A percentile compares a stretch with the other conserved stretches of the same genome.
These are phyloP conservation scores for Synodontis membranacea DNA, from an alignment of 2,113 vertebrate species.

Conservation along the genomic window DNA sequence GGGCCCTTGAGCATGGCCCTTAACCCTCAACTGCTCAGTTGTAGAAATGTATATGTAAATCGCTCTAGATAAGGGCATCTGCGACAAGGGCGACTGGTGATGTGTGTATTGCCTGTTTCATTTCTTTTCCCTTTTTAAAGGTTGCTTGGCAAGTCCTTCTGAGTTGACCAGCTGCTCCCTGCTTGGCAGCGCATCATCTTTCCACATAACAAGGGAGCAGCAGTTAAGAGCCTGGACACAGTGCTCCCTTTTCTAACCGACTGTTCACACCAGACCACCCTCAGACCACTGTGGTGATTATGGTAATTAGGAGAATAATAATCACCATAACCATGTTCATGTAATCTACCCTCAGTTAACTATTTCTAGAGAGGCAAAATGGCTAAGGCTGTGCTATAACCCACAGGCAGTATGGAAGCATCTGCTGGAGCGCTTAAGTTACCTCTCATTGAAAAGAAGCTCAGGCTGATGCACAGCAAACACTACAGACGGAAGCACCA, in stretches of 20 bases:
- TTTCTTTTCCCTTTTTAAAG: conserved; percentile 9
- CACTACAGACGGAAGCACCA: conserved; percentile 47
- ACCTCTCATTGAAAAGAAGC: conserved; percentile 53
- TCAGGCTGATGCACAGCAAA: conserved; percentile 40
- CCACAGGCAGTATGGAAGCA: conserved; percentile 2
- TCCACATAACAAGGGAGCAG: conserved; percentile 2
- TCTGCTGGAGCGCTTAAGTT: conserved; percentile 50
- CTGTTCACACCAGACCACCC: conserved; percentile 27
- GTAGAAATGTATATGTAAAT: no score
- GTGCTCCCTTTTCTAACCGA: neutral
- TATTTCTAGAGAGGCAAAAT: conserved; percentile 26
- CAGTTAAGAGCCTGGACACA: conserved; percentile 13
- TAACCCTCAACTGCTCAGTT: no score
- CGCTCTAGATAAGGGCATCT: no score
- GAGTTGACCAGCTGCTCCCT: conserved; percentile 25
- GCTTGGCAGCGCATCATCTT: neutral
- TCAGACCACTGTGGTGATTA: conserved; percentile 27
- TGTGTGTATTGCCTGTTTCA: neutral
- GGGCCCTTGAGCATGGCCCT: no score
- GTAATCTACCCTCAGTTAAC: conserved; percentile 40
- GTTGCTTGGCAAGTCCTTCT: conserved; percentile 26
- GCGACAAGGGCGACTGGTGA: neutral
- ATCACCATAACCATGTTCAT: conserved; percentile 33
- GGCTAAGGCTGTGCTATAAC: conserved; percentile 11
- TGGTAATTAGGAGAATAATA: conserved; percentile 45